phyloP scores from a whole-genome alignment of 2,113 vertebrate genomes.

The Anser brachyrhynchus region DNA sequence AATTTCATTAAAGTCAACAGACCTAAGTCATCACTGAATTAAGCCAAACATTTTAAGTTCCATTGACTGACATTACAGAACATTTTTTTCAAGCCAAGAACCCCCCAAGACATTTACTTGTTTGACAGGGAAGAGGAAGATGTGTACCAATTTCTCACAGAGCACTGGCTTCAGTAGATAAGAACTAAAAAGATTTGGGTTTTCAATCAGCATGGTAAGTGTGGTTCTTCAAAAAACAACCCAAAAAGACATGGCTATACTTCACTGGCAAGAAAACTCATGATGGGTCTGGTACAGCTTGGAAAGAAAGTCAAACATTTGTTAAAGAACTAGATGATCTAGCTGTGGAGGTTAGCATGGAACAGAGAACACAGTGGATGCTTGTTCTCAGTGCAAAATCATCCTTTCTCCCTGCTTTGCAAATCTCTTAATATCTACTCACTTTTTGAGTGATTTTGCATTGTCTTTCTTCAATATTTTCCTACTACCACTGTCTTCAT shows the following conservation, averaged over 20 bases:
- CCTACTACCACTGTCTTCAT: neutral
- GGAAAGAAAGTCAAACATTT: neutral
- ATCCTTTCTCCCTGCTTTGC: neutral
- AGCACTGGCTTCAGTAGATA: neutral
- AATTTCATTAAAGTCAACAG: constrained; percentile 39
- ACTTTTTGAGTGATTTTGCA: neutral
- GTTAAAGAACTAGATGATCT: neutral
- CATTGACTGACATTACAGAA: neutral
- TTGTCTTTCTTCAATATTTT: neutral
- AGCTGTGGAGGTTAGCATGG: neutral
- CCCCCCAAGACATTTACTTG: neutral
- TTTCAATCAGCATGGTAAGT: neutral
- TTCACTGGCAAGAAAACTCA: neutral
- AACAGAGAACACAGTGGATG: neutral
- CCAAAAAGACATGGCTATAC: neutral
- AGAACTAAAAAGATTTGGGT: neutral
- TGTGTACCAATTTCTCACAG: neutral
- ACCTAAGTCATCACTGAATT: neutral
- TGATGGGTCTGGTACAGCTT: neutral
- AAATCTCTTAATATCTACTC: neutral
- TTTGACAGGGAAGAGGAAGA: neutral
- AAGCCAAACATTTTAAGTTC: constrained; percentile 16
- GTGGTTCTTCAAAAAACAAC: neutral
- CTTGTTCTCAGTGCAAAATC: neutral
- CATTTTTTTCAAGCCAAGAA: neutral